Percentiles rank a stretch among this genome's conserved stretches.
These are phyloP conservation scores for Lacerta agilis DNA, from an alignment of 2,797 vertebrate species.

Conservation along the genomic window DNA sequence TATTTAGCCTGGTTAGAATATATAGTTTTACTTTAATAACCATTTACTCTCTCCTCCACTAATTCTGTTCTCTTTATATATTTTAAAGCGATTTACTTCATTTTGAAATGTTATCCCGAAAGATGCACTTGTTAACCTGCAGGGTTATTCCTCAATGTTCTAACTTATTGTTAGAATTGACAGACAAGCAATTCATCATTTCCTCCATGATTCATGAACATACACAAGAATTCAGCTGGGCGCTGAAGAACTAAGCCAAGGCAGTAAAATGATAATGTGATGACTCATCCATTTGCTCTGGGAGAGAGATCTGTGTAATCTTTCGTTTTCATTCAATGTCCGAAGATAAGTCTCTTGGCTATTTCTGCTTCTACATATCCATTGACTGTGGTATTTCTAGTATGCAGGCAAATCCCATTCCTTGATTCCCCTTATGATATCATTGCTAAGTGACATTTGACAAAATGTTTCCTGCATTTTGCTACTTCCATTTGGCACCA, in stretches of 20 bases:
- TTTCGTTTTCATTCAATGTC: background rate
- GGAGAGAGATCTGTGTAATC: constrained; percentile 40
- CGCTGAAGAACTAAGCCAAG: background rate
- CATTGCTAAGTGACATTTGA: constrained; percentile 71
- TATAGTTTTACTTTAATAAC: background rate
- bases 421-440: constrained; percentile 54
- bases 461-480: constrained; percentile 69
- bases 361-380: constrained; percentile 57
- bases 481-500: constrained; percentile 66
- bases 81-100: background rate
- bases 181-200: background rate
- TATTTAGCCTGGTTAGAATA: background rate
- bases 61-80: background rate
- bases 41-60: background rate
- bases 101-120: background rate
- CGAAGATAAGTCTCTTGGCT: constrained; percentile 61
- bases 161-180: background rate
- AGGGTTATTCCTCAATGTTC: background rate
- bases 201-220: constrained; percentile 1
- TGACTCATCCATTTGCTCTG: constrained; percentile 36
- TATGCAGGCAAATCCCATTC: constrained; percentile 65
- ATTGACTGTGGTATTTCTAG: constrained; percentile 59
- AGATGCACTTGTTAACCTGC: constrained; percentile 9
- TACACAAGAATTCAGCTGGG: constrained; percentile 15
- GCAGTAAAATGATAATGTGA: constrained; percentile 31